Percentiles rank a stretch among this genome's conserved stretches.
Evolutionary conservation across 2,888 invertebrate species (phyloP).

Genomic region (Hedya salicella): DNA sequence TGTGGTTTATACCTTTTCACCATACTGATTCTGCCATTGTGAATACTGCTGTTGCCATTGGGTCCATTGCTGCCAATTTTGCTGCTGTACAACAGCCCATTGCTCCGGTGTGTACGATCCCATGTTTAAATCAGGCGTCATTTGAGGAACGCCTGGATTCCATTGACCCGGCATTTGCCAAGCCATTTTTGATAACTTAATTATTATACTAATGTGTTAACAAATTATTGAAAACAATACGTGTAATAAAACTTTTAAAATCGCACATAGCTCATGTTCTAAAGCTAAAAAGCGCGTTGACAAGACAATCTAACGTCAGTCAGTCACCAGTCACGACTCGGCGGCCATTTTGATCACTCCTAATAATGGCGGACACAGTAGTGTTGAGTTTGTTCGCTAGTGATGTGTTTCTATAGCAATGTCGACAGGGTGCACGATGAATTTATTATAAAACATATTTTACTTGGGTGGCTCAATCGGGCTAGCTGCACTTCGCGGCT

Average conservation of each 20-base stretch:
- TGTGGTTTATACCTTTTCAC: slow-evolving; percentile 85
- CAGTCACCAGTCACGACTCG: slow-evolving; percentile 36
- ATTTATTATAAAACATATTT: neutral
- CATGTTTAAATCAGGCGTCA: slow-evolving; percentile 63
- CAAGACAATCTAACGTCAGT: slow-evolving; percentile 20
- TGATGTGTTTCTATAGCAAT: slow-evolving; percentile 13
- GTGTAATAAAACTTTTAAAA: neutral
- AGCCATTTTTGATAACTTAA: slow-evolving; percentile 61
- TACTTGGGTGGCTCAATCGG: neutral
- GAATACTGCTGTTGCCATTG: slow-evolving; percentile 92
- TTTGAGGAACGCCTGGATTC: slow-evolving; percentile 61
- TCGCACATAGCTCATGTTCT: neutral
- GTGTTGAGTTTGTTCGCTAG: slow-evolving; percentile 17
- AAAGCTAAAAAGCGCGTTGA: neutral
- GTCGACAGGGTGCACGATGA: slow-evolving; percentile 17
- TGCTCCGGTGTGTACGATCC: slow-evolving; percentile 86
- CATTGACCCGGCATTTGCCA: slow-evolving; percentile 76
- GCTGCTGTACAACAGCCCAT: slow-evolving; percentile 88
- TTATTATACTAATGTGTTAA: neutral
- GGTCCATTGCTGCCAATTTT: slow-evolving; percentile 90
- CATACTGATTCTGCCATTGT: slow-evolving; percentile 91
- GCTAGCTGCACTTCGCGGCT: too few relatives aligned
- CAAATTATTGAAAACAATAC: neutral
- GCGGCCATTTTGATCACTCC: slow-evolving; percentile 54
- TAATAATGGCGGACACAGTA: slow-evolving; percentile 40